Base-by-base conservation (phyloP, 2,888 invertebrate species). In the Epinotia nisella region DNA sequence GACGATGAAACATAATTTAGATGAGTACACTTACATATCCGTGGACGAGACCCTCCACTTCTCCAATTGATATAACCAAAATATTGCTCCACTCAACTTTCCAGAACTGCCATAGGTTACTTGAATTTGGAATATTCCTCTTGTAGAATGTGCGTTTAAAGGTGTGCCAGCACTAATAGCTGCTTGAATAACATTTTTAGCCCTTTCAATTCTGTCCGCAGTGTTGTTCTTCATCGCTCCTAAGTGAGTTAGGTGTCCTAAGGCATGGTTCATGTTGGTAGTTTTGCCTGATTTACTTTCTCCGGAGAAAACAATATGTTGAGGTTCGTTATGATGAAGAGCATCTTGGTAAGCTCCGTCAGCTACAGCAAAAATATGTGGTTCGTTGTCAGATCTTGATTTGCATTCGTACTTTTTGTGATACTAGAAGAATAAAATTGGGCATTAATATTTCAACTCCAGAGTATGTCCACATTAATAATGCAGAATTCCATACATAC, bases 221-320 rank as follows among this genome's bases (percentile, higher is more conserved):
- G 94, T 95, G 74, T 96, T 95, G 79, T 95, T 95, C 74, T 94
- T 95, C 85, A 96, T 98, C 80, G 96, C 95, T 66, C 98, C 98
- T 79, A 98, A 93, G 84, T 95, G 96, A 77, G 97, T 95, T 1
- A 98, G 94, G 86, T 99, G 98, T 66, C 96, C 95, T 45, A 98
- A 91, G 58, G 98, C 91, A 77, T 97, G 95, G 53, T 96, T 92
- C 87, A 97, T 96, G 84, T 96, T 98, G 45, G 97, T 96, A 0
- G 98, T 97, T 93, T 99, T 99, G 1, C 98, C 98, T 0, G 98
- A 97, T 83, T 97, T 97, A 78, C 97, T 97, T 93, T 98, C 98
- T 1, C 98, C 98, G 56, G 97, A 96, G 78, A 99, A 95, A 5
- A 98, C 94, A 74, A 99, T 96, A 86, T 97, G 96, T 87, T 98